Base-by-base conservation (phyloP, 2,797 vertebrate species). In the Hyperoplus lanceolatus region DNA sequence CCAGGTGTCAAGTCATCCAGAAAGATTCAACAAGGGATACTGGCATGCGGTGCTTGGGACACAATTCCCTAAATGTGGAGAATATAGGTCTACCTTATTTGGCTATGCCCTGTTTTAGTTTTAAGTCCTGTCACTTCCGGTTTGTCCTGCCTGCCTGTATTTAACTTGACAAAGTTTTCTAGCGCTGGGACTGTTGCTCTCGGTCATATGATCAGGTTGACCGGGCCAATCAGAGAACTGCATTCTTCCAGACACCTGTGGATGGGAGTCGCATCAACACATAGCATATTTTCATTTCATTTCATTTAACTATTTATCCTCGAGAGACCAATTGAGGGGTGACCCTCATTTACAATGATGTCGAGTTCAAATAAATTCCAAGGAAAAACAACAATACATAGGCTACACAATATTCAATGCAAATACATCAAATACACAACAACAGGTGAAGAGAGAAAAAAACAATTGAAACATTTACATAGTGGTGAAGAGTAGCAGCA, bases 161-260 rank as follows among this genome's bases (percentile, higher is more conserved):
- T 0, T 13, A 41, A 0, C 80, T 80, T 82, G 45, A 73, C 57
- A 6, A 16, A 38, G 11, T 0, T 16, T 6, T 64, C 53, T 78
- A 61, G 72, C 46, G 0, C 14, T 11, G 11, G 14, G 77, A 83
- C 79, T 75, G 84, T 78, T 73, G 75, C 77, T 54, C 11, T 42
- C 6, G 54, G 65, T 92, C 93, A 93, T 38, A 48, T 93, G 92
- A 91, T 58, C 12, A 18, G 3, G 5, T 8, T 1, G 38, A 9
- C 16, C 64, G 49, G 41, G n/a, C 92, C 84, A 91, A 91, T 91
- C 79, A 81, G 55, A 76, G 36, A 21, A 0, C 38, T 12, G 53
- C 16, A 16, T 73, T 73, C n/a, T 42, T 57, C 29, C 6, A 1
- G 51, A 45, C 36, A 63, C 56, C 61, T 75, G 61, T 38, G 60